Evolutionary conservation across 1,140 invertebrate genomes (phyloP), one percentile per base, ranked within the genome.

Genomic region (Drosophila carrolli): DNA sequence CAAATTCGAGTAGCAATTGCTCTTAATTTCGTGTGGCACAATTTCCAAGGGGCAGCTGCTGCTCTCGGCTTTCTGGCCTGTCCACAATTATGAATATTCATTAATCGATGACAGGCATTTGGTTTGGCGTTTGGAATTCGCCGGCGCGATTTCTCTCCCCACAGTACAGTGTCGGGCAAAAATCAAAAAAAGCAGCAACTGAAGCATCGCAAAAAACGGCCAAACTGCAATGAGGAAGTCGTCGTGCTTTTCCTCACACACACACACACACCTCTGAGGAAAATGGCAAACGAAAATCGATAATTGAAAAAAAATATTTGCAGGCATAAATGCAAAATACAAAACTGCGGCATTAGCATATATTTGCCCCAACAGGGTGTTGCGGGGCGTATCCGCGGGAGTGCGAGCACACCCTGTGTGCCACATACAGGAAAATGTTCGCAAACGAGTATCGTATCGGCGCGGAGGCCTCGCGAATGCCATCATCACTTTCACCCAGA

Each of bases 401-500:
- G 44, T 48, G 23, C 37, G 29, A 53, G 54, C 63, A 71, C 63
- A 48, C 62, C 62, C 59, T 81, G 60, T 60, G 48, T 63, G 43
- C 47, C 60, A 75, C 63, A 75, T 68, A 81, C 83, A 83, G 82
- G 82, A 86, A 86, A 86, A 86, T 88, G 65, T 88, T 73, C 79
- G 84, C 83, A 76, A 70, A 86, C 85, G 75, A 63, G 78, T 79
- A 67, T 57, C 23, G 27, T 79, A 67, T 57, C 23, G 27, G 50
- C 35, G 19, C n/a, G 13, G 32, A 32, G 56, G 70, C 59, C 72
- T 51, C 51, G 76, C 83, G 80, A 77, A 84, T 88, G 84, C 84
- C 84, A 89, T 89, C 84, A 84, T 89, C 85, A 89, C 84, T 89
- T 89, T 89, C 84, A 89, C 84, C 78, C 62, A 78, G 60, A 89